Conservation (phyloP, 2,797 vertebrate genomes). For the Squalus acanthias region DNA sequence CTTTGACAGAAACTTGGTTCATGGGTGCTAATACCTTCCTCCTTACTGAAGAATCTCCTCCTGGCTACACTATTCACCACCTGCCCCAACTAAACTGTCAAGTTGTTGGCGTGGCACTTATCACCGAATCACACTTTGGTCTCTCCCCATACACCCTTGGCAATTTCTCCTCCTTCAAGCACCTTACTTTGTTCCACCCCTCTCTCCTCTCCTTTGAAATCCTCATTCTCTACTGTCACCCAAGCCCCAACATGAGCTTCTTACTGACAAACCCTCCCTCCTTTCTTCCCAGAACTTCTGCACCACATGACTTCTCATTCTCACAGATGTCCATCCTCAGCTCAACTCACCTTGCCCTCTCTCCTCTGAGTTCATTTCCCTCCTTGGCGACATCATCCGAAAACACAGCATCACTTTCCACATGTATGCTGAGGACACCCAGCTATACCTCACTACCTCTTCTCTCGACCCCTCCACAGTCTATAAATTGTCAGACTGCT, state of each 20-base stretch:
- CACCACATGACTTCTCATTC: neutral
- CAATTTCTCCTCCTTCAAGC: neutral
- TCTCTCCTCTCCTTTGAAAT: neutral
- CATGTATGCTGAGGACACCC: too few species aligned
- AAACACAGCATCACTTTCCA: too few species aligned
- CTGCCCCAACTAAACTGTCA: neutral
- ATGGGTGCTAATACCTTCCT: neutral
- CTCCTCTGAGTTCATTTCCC: neutral
- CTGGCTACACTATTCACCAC: neutral
- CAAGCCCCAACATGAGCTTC: too few species aligned
- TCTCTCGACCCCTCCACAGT: too few species aligned
- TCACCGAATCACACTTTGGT: neutral
- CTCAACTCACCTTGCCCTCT: neutral
- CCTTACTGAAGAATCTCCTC: neutral
- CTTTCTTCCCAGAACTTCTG: neutral
- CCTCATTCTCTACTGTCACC: neutral
- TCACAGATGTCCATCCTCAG: neutral
- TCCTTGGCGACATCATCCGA: too few species aligned
- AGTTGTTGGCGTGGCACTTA: neutral
- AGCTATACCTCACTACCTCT: too few species aligned
- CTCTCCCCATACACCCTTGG: neutral
- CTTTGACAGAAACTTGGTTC: neutral
- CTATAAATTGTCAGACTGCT: too few species aligned
- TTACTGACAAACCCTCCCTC: neutral
- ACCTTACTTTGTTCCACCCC: neutral